These are phyloP conservation scores for Microcebus jonahi DNA, from an alignment of 2,113 vertebrate genomes.

Conservation along the genomic window DNA sequence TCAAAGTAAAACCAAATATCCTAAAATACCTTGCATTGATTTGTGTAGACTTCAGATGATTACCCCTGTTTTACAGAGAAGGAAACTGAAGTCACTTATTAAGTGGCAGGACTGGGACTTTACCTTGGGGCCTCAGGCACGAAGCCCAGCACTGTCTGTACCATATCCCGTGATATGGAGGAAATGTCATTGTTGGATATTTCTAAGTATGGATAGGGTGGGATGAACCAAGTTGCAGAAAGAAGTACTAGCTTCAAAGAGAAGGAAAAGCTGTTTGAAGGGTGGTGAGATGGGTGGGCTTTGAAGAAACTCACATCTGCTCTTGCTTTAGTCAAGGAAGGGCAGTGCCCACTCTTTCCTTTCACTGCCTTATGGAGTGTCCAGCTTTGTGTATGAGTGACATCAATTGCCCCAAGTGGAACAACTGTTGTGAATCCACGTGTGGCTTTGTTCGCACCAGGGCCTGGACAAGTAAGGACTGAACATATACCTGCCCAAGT, in stretches of 20 bases:
- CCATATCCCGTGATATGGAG: neutral
- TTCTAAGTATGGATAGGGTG: neutral
- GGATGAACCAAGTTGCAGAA: neutral
- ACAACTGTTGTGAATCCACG: constrained; percentile 68
- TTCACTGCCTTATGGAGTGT: neutral
- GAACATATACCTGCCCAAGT: neutral
- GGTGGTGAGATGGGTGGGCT: neutral
- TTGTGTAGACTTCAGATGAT: neutral
- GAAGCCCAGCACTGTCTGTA: neutral
- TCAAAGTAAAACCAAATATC: neutral
- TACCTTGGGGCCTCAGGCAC: neutral
- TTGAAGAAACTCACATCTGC: neutral
- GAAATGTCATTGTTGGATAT: neutral
- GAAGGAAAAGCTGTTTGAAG: neutral
- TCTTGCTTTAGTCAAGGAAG: constrained; percentile 64
- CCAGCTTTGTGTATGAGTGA: constrained; percentile 19
- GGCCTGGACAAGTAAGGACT: constrained; percentile 56
- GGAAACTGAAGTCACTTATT: neutral
- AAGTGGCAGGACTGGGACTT: neutral
- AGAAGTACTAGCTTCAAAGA: neutral
- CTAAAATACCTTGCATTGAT: neutral
- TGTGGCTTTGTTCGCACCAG: constrained; percentile 64
- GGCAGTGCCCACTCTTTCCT: constrained; percentile 67
- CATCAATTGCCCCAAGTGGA: neutral
- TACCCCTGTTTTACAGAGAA: neutral